A percentile compares a stretch with the other conserved stretches of the same genome.
phyloP scores from a whole-genome alignment of 2,888 invertebrate genomes.

The Nemurella pictetii region DNA sequence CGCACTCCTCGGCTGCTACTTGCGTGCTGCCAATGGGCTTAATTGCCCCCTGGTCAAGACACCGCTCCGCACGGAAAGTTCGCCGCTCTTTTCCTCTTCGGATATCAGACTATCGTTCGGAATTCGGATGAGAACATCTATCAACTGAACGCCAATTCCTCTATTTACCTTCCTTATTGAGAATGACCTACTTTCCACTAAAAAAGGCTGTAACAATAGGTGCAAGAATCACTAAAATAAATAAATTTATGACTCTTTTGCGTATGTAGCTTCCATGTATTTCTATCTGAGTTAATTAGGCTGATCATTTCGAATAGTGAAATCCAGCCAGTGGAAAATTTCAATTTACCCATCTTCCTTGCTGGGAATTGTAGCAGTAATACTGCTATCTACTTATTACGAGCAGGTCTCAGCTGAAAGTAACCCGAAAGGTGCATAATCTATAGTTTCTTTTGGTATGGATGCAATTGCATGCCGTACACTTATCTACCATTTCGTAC shows the following conservation, averaged over 20 bases:
- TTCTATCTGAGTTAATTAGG: too few relatives aligned
- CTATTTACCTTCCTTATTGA: background rate
- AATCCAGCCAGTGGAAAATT: too few relatives aligned
- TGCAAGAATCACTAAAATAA: background rate
- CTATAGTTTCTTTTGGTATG: background rate
- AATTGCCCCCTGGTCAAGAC: slow-evolving; percentile 30
- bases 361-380: background rate
- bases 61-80: background rate
- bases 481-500: background rate
- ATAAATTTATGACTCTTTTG: too few relatives aligned
- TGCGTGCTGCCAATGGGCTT: background rate
- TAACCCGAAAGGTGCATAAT: background rate
- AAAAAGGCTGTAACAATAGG: background rate
- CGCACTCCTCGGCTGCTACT: background rate
- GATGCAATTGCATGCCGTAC: background rate
- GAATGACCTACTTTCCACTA: background rate
- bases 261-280: too few relatives aligned
- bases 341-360: too few relatives aligned
- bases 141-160: background rate
- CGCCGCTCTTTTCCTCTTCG: background rate
- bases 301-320: too few relatives aligned
- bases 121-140: background rate
- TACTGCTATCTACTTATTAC: background rate
- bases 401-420: background rate
- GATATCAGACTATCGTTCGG: background rate